Evolutionary conservation across 53 echinoderm and acorn worm species (phyloP).

Genomic region (Antedon mediterranea): DNA sequence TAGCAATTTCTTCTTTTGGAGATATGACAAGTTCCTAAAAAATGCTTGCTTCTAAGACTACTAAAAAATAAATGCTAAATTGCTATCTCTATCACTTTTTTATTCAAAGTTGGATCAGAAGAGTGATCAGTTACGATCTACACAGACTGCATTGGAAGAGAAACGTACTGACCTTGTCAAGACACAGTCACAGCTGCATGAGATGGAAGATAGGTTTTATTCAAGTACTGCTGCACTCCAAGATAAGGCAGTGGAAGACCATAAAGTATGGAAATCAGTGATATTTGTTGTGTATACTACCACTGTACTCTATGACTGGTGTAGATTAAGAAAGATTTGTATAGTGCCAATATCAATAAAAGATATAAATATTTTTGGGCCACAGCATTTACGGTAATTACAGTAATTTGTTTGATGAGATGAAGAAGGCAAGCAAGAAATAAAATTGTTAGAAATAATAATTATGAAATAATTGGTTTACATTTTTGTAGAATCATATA

Average conservation of each 20-base stretch:
- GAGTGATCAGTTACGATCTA: conserved; percentile 44
- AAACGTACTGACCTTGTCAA: conserved; percentile 66
- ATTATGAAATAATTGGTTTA: background rate
- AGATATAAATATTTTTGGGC: too few relatives aligned
- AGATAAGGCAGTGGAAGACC: conserved; percentile 70
- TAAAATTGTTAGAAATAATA: too few relatives aligned
- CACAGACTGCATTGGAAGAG: conserved; percentile 69
- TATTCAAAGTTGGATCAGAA: conserved; percentile 62
- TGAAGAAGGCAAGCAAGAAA: too few relatives aligned
- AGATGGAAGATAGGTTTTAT: conserved; percentile 82
- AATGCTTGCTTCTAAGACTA: too few relatives aligned
- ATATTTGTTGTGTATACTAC: too few relatives aligned
- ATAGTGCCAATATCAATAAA: too few relatives aligned
- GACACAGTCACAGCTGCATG: conserved; percentile 57
- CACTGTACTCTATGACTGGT: background rate
- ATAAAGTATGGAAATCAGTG: conserved; percentile 42
- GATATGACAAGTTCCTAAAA: too few relatives aligned
- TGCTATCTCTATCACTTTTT: background rate
- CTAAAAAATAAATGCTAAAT: too few relatives aligned
- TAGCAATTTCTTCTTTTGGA: too few relatives aligned
- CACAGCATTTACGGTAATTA: too few relatives aligned
- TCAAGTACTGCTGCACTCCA: conserved; percentile 94
- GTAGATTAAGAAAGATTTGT: too few relatives aligned
- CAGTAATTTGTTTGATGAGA: too few relatives aligned
- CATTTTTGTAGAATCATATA: conserved; percentile 57